These are phyloP conservation scores for Ophioninae sp. DNA, from an alignment of 2,888 invertebrate genomes.

Conservation along the genomic window DNA sequence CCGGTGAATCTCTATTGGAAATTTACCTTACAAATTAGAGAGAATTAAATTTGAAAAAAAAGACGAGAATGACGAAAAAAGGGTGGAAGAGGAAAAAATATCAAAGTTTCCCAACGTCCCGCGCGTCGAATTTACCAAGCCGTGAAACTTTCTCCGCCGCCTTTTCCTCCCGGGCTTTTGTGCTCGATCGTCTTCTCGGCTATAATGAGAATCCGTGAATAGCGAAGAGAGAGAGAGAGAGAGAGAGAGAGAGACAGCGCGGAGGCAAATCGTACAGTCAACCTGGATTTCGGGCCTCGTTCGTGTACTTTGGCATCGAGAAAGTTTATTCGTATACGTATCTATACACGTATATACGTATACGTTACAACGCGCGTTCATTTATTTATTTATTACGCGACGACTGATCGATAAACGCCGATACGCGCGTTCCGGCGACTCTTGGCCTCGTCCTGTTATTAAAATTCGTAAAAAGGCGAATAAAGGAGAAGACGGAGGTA, in stretches of 20 bases:
- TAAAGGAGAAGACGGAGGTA: background rate
- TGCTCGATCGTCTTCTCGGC: conserved; percentile 74
- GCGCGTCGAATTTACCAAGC: conserved; percentile 65
- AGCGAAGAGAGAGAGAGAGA: conserved; percentile 44
- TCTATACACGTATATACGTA: too few relatives aligned
- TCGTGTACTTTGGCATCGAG: background rate
- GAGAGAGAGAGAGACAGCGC: too few relatives aligned
- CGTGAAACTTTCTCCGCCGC: conserved; percentile 61
- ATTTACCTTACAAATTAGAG: conserved; percentile 80
- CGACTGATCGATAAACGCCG: too few relatives aligned
- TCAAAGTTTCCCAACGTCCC: conserved; percentile 52
- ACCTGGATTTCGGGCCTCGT: background rate
- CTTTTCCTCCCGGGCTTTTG: conserved; percentile 72
- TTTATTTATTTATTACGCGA: too few relatives aligned
- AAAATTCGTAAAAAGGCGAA: background rate
- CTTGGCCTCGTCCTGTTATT: background rate
- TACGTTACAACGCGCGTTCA: too few relatives aligned
- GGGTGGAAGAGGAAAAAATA: background rate
- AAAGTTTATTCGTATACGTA: conserved; percentile 19
- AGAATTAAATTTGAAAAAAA: conserved; percentile 79
- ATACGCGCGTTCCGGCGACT: too few relatives aligned
- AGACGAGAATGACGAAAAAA: conserved; percentile 22
- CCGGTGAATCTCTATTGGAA: conserved; percentile 77
- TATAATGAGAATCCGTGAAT: conserved; percentile 75
- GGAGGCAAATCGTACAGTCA: conserved; percentile 16